phyloP scores from a whole-genome alignment of 2,888 invertebrate genomes.

The Arge pagana region DNA sequence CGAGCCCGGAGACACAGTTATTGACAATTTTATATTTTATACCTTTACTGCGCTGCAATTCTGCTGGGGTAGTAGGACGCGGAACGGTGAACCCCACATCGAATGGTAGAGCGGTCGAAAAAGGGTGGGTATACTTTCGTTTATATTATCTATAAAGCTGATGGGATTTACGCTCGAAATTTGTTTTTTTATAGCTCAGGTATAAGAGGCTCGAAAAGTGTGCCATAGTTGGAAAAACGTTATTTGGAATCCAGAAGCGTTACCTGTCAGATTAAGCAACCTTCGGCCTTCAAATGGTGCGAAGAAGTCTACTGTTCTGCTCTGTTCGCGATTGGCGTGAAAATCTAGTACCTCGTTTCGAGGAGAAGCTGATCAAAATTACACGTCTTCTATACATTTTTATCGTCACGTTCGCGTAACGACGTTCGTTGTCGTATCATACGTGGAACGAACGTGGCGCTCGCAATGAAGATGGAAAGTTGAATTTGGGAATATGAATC shows the following conservation, averaged over 20 bases:
- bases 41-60: constrained; percentile 9
- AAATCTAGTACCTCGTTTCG: too few relatives aligned
- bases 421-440: background rate
- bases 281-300: too few relatives aligned
- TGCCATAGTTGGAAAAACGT: too few relatives aligned
- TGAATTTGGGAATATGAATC: background rate
- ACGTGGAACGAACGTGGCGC: background rate
- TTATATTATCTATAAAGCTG: constrained; percentile 17
- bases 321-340: too few relatives aligned
- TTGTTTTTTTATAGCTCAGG: constrained; percentile 4
- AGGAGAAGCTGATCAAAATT: too few relatives aligned
- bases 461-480: constrained; percentile 13
- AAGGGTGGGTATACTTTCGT: too few relatives aligned
- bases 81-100: background rate
- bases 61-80: background rate
- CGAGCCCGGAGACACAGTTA: constrained; percentile 3
- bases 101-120: constrained; percentile 3
- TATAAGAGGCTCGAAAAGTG: background rate
- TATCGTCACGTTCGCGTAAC: too few relatives aligned
- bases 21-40: constrained; percentile 4
- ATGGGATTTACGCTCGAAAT: constrained; percentile 6
- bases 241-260: too few relatives aligned
- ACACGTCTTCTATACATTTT: too few relatives aligned
- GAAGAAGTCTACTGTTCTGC: too few relatives aligned
- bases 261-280: too few relatives aligned